Evolutionary conservation across 2,797 vertebrate species (phyloP).

Genomic region (Sphenodon punctatus): DNA sequence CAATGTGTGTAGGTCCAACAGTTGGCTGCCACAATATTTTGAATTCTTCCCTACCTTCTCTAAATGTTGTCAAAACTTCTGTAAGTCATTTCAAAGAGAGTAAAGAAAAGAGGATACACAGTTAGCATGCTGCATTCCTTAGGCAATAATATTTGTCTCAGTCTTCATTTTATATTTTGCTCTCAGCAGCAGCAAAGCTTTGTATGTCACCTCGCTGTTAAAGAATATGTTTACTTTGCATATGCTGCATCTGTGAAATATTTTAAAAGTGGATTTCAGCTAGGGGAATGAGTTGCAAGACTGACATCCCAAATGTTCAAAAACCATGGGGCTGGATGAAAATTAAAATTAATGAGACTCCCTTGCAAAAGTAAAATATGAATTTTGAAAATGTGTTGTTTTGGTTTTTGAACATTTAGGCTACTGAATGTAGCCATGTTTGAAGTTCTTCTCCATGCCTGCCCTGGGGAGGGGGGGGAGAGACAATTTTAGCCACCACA

Average conservation of each 20-base stretch:
- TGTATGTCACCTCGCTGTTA: neutral
- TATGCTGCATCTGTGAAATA: neutral
- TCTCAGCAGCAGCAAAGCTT: neutral
- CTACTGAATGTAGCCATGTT: no score
- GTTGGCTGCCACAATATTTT: neutral
- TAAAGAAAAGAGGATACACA: neutral
- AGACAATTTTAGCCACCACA: no score
- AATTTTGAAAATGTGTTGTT: no score
- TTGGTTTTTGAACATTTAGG: no score
- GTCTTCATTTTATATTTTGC: neutral
- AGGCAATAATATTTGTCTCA: neutral
- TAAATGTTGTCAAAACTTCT: neutral
- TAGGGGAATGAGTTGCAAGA: neutral
- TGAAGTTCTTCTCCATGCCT: no score
- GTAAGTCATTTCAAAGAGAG: neutral
- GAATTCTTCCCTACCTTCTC: neutral
- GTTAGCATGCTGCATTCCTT: neutral
- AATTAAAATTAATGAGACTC: no score
- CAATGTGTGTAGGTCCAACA: neutral
- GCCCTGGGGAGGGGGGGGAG: no score
- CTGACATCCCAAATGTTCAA: no score
- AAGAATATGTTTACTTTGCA: neutral
- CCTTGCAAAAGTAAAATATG: no score
- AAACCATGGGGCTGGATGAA: no score
- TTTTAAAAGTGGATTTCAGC: neutral